Conservation (phyloP, 2,113 vertebrate species). For the Ochotona princeps region DNA sequence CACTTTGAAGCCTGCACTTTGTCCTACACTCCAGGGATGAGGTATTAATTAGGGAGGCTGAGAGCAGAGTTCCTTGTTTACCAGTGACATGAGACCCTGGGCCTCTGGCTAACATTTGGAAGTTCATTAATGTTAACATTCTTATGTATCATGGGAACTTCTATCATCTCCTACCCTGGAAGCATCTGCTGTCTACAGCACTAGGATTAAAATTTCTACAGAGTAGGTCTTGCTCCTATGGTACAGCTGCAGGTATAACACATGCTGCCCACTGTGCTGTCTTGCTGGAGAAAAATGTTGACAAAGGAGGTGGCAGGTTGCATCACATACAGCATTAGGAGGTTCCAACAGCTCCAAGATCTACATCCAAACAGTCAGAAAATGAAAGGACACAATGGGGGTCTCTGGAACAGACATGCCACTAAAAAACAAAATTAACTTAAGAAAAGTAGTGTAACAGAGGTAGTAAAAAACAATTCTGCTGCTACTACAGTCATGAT, state of each 20-base stretch:
- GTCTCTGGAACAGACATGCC: not conserved
- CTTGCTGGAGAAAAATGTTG: not conserved
- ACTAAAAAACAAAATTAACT: not conserved
- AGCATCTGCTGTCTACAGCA: not conserved
- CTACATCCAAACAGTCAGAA: not conserved
- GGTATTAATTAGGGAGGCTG: conserved; percentile 2
- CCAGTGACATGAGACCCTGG: not conserved
- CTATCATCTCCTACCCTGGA: not conserved
- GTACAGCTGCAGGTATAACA: not conserved
- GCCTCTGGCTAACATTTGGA: conserved; percentile 42
- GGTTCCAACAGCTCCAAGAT: not conserved
- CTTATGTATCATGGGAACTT: not conserved
- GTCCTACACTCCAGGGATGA: not conserved
- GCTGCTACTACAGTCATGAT: not conserved
- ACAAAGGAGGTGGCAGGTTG: not conserved
- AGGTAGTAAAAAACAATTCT: not conserved
- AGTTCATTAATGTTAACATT: conserved; percentile 43
- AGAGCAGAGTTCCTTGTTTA: not conserved
- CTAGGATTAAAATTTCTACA: not conserved
- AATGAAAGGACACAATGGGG: not conserved
- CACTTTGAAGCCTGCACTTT: not conserved
- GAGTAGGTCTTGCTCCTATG: not conserved
- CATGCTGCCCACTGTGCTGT: not conserved
- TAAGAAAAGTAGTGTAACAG: conserved; percentile 7
- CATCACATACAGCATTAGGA: fast-evolving